phyloP scores from a whole-genome alignment of 2,113 vertebrate genomes.

The western clawed frog (Xenopus tropicalis) region DNA sequence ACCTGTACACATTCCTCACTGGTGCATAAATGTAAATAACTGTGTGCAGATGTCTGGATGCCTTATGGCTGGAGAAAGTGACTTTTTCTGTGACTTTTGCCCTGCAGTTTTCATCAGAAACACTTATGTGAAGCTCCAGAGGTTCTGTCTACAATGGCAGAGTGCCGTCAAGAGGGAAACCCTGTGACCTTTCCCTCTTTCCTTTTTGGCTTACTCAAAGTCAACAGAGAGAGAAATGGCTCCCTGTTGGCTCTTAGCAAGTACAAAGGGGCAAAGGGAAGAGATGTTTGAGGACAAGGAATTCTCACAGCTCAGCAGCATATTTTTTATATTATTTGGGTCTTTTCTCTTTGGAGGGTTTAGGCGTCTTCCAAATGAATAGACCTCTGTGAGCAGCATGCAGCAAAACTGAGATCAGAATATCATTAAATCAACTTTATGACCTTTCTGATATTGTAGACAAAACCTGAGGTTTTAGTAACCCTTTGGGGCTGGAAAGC shows the following conservation, averaged over 20 bases:
- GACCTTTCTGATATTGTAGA: neutral
- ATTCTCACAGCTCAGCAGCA: neutral
- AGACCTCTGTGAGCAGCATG: neutral
- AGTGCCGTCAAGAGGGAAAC: neutral
- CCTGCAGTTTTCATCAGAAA: neutral
- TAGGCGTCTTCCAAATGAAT: slow-evolving; percentile 2
- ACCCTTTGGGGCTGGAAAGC: neutral
- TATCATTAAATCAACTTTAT: neutral
- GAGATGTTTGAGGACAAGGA: slow-evolving; percentile 1
- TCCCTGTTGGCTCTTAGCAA: slow-evolving; percentile 6
- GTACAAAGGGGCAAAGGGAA: slow-evolving; percentile 13
- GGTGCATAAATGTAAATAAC: too few species aligned
- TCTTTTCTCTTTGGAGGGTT: slow-evolving; percentile 4
- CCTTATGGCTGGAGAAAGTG: neutral
- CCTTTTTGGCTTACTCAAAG: neutral
- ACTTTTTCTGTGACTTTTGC: neutral
- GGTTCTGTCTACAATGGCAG: neutral
- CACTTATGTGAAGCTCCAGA: neutral
- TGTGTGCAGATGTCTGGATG: too few species aligned
- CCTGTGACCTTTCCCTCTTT: slow-evolving; percentile 8
- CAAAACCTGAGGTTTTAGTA: neutral
- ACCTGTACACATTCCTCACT: too few species aligned
- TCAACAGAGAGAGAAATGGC: neutral
- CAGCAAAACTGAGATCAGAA: neutral
- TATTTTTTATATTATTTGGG: slow-evolving; percentile 1